Conservation (phyloP, 2,797 vertebrate species). For the Gila robusta region DNA sequence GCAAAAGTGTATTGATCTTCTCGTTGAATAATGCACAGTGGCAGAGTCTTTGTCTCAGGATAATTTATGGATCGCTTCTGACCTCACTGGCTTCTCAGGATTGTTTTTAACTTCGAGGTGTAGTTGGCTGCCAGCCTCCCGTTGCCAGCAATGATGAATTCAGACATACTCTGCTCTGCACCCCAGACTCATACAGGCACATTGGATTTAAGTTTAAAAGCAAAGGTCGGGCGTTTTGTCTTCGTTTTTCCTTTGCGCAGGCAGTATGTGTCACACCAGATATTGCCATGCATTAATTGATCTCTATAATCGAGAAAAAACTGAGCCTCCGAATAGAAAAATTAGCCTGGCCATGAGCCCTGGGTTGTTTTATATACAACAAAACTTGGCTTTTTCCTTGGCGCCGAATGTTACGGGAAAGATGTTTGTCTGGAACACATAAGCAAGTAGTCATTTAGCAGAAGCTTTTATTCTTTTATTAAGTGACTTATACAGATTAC, state of each 20-base stretch:
- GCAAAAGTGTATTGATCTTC: conserved; percentile 64
- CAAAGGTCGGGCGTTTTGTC: conserved; percentile 69
- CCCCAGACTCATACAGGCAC: conserved; percentile 45
- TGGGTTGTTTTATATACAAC: neutral
- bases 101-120: conserved; percentile 48
- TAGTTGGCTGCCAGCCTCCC: conserved; percentile 44
- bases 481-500: conserved; percentile 19
- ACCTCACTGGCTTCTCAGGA: conserved; percentile 55
- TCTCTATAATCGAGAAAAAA: neutral
- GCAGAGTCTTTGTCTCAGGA: conserved; percentile 60
- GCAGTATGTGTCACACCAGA: conserved; percentile 58
- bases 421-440: neutral
- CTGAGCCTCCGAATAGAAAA: neutral
- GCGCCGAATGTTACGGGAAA: neutral
- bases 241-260: conserved; percentile 36
- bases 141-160: conserved; percentile 50
- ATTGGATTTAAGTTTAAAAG: conserved; percentile 60
- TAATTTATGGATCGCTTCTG: conserved; percentile 65
- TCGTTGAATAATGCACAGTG: conserved; percentile 61
- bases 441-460: conserved; percentile 22
- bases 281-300: conserved; percentile 66
- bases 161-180: conserved; percentile 49
- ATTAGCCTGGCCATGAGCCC: conserved; percentile 5
- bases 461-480: conserved; percentile 16
- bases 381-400: conserved; percentile 3